phyloP scores from a whole-genome alignment of 2,797 vertebrate genomes.

The Chloroceryle inda region DNA sequence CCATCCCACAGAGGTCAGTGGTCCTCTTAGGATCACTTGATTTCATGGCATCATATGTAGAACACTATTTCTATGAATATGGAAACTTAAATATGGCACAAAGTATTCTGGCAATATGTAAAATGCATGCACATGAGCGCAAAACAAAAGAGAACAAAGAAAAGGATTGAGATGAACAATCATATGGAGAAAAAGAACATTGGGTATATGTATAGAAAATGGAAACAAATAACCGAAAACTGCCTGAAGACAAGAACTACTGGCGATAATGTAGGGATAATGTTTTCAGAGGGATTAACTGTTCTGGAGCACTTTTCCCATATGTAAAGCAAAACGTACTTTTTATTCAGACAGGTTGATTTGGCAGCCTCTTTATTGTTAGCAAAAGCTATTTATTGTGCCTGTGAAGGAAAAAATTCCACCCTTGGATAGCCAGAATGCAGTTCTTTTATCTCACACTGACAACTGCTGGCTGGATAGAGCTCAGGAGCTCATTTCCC shows the following conservation, averaged over 20 bases:
- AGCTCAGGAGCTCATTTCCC: constrained; percentile 30
- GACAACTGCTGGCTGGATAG: background rate
- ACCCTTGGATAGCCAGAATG: background rate
- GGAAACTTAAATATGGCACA: background rate
- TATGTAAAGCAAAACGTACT: constrained; percentile 29
- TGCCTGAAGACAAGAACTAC: constrained; percentile 19
- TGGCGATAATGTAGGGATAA: constrained; percentile 41
- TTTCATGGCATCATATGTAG: background rate
- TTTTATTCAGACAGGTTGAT: constrained; percentile 62
- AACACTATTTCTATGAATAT: constrained; percentile 5
- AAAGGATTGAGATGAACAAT: constrained; percentile 15
- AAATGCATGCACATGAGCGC: background rate
- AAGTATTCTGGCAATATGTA: background rate
- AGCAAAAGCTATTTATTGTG: constrained; percentile 33
- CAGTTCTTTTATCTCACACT: background rate
- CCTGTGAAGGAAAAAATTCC: constrained; percentile 5
- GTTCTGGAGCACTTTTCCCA: constrained; percentile 57
- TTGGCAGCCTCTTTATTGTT: constrained; percentile 26
- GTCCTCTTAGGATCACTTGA: background rate
- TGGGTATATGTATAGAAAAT: constrained; percentile 30
- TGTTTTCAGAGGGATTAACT: constrained; percentile 65
- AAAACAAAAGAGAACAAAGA: constrained; percentile 39
- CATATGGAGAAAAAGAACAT: constrained; percentile 27
- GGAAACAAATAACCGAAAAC: constrained; percentile 54
- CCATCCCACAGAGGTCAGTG: background rate